These are phyloP conservation scores for Unio delphinus DNA, from an alignment of 2,888 invertebrate genomes.

Conservation along the genomic window DNA sequence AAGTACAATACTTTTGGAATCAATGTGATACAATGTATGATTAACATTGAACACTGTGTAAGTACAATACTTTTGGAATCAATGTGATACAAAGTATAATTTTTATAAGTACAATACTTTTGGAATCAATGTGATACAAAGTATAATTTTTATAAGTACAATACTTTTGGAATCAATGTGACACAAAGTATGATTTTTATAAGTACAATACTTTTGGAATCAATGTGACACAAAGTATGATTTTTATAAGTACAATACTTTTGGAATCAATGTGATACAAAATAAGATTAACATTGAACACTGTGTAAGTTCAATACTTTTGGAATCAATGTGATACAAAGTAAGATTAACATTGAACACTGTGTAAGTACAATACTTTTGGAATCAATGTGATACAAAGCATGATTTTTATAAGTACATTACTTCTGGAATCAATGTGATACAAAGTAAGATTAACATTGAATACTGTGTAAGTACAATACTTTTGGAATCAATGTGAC, in stretches of 20 bases:
- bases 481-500: neutral
- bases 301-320: neutral
- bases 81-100: too few species aligned
- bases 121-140: neutral
- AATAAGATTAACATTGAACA: neutral
- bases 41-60: neutral
- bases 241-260: neutral
- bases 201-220: neutral
- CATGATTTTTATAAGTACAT: neutral
- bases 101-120: neutral
- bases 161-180: neutral
- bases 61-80: neutral
- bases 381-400: neutral
- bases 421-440: neutral
- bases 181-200: neutral
- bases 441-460: neutral
- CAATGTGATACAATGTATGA: too few species aligned
- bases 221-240: too few species aligned
- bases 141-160: neutral
- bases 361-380: neutral
- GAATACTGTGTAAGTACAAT: neutral
- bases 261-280: neutral
- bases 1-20: neutral
- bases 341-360: too few species aligned
- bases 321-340: neutral